phyloP scores from a whole-genome alignment of 2,797 vertebrate species.

The Sebastes iracundus region DNA sequence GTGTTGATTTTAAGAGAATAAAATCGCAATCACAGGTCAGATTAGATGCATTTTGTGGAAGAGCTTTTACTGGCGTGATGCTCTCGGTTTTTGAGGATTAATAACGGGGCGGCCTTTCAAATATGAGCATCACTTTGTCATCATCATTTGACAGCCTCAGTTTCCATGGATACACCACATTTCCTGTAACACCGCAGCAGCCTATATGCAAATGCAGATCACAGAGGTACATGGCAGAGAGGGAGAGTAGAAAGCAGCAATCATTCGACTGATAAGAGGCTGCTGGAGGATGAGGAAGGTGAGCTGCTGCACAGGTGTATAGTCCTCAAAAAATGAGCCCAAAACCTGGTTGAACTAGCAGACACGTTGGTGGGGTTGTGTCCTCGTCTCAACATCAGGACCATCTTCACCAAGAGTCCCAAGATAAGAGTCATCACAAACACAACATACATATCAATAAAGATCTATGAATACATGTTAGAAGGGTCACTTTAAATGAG shows the following conservation, averaged over 20 bases:
- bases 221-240: conserved; percentile 15
- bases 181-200: conserved; percentile 35
- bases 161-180: conserved; percentile 75
- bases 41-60: conserved; percentile 3
- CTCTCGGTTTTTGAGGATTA: conserved; percentile 26
- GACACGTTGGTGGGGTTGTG: too few relatives aligned
- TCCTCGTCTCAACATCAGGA: too few relatives aligned
- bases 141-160: conserved; percentile 54
- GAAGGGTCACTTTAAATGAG: too few relatives aligned
- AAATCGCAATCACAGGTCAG: neutral
- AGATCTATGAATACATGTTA: too few relatives aligned
- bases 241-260: conserved; percentile 29
- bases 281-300: neutral
- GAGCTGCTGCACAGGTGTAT: neutral
- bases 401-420: too few relatives aligned
- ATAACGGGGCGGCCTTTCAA: conserved; percentile 10
- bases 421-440: too few relatives aligned
- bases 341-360: neutral
- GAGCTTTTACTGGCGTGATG: neutral
- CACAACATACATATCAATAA: too few relatives aligned
- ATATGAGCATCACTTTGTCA: conserved; percentile 54
- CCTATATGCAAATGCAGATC: conserved; percentile 39
- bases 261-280: neutral
- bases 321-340: neutral
- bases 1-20: neutral